A percentile compares a stretch with the other conserved stretches of the same genome.
phyloP scores from a whole-genome alignment of 2,888 invertebrate species.

The Mimumesa dahlbomi region DNA sequence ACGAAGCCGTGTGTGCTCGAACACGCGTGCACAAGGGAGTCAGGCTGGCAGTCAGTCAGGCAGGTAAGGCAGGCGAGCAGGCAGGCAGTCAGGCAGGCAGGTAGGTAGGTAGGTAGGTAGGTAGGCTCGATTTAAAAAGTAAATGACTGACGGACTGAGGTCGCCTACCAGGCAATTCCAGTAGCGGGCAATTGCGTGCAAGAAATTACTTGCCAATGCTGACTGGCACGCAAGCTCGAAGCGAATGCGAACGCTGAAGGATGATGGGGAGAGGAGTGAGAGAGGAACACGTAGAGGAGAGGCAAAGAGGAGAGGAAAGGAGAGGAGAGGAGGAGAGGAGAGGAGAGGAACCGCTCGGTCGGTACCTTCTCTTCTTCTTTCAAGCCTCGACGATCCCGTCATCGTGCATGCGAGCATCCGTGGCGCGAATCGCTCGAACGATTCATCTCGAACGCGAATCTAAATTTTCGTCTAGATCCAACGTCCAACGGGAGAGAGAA shows the following conservation, averaged over 20 bases:
- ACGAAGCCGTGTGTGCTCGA: slow-evolving; percentile 38
- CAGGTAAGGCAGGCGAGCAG: slow-evolving; percentile 38
- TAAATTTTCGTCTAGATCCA: slow-evolving; percentile 3
- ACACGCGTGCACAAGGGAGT: slow-evolving; percentile 44
- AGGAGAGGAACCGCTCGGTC: slow-evolving; percentile 24
- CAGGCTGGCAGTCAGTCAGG: slow-evolving; percentile 29
- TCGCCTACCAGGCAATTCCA: slow-evolving; percentile 78
- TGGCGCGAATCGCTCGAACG: slow-evolving; percentile 50
- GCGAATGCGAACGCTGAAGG: slow-evolving; percentile 64
- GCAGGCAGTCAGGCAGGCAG: slow-evolving; percentile 48
- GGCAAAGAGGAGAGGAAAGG: background rate
- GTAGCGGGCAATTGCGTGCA: slow-evolving; percentile 79
- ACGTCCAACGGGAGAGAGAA: too few species aligned
- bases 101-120: slow-evolving; percentile 56
- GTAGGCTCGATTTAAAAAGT: slow-evolving; percentile 74
- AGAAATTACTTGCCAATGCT: slow-evolving; percentile 78
- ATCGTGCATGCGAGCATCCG: slow-evolving; percentile 66
- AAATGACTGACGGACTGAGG: slow-evolving; percentile 77
- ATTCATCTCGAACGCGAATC: slow-evolving; percentile 42
- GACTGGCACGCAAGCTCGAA: slow-evolving; percentile 74
- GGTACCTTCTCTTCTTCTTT: slow-evolving; percentile 57
- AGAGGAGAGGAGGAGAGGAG: slow-evolving; percentile 15
- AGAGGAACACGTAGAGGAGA: slow-evolving; percentile 4
- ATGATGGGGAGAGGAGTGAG: slow-evolving; percentile 40
- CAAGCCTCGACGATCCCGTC: slow-evolving; percentile 70